Percentiles rank a stretch among this genome's conserved stretches.
Conservation (phyloP, 1,140 invertebrate species). For the Carcinoscorpius rotundicauda region DNA sequence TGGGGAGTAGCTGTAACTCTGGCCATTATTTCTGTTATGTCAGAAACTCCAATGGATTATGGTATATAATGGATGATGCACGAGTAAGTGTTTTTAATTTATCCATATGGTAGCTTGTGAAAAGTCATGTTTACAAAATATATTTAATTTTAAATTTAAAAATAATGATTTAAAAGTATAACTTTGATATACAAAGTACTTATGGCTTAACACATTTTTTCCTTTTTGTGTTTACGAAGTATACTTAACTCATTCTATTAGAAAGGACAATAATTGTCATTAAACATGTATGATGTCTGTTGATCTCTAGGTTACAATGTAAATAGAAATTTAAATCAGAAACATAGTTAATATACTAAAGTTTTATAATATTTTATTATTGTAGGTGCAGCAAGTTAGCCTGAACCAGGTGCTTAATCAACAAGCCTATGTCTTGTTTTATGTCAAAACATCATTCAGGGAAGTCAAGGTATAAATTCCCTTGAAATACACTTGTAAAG, state of each 20-base stretch:
- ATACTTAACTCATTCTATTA: not conserved
- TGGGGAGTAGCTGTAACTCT: conserved; percentile 85
- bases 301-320: not conserved
- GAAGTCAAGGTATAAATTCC: not conserved
- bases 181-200: not conserved
- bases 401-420: conserved; percentile 29
- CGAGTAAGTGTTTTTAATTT: conserved; percentile 27
- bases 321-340: not conserved
- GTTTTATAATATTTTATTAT: conserved; percentile 6
- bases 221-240: not conserved
- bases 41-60: conserved; percentile 31
- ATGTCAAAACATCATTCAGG: conserved; percentile 22
- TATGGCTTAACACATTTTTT: not conserved
- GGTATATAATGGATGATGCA: conserved; percentile 40
- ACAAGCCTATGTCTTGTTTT: conserved; percentile 38
- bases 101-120: not conserved
- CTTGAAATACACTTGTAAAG: not conserved
- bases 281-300: not conserved
- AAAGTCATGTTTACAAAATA: not conserved
- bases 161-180: not conserved
- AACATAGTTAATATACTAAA: not conserved
- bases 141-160: not conserved
- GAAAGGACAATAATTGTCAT: no score
- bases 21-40: conserved; percentile 64
- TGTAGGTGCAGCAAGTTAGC: conserved; percentile 30